Evolutionary conservation across 2,888 invertebrate genomes (phyloP), one percentile per base, ranked within the genome.

Genomic region (Nineta flava): DNA sequence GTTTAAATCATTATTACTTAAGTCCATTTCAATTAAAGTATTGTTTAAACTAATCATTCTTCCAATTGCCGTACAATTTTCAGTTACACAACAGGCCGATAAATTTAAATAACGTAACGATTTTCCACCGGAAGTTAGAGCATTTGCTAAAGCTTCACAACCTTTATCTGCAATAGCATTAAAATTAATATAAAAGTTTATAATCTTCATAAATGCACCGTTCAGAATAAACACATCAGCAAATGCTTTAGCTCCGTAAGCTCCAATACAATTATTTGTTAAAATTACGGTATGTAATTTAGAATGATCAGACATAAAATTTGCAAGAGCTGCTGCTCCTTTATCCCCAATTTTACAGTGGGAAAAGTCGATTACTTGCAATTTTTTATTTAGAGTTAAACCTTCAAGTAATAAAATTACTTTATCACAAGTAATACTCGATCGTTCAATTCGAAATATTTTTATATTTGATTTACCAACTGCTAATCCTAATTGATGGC

Each of bases 1-100:
- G n/a, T 67, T 67, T 40, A 65, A 52, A 15, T 55, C 43, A 55
- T 66, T 66, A 54, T 63, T 65, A 51, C 61, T 60, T 46, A 65
- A 52, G 56, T 65, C 61, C n/a, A 65, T 51, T 46, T 54, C 50
- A 51, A 60, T 55, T 46, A 66, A 55, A 26, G 54, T 57, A 9
- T 49, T 50, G 53, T 62, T 64, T 17, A 47, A 51, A 49, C 54
- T 54, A 9, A 66, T 52, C 54, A 60, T 57, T 50, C 59, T 51
- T 3, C 57, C 58, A 13, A 65, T 50, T 40, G 55, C 51, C 9
- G 56, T 50, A 53, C 57, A 58, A 35, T 56, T 50, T 45, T 51
- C 48, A 3, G 54, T 59, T 43, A 66, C 54, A 19, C 63, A 61
- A 54, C 65, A 65, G 38, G 59, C 63, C 21, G 60, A 55, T 44